These are phyloP conservation scores for Plecturocebus donacophilus DNA, from an alignment of 2,113 vertebrate genomes.

Conservation along the genomic window DNA sequence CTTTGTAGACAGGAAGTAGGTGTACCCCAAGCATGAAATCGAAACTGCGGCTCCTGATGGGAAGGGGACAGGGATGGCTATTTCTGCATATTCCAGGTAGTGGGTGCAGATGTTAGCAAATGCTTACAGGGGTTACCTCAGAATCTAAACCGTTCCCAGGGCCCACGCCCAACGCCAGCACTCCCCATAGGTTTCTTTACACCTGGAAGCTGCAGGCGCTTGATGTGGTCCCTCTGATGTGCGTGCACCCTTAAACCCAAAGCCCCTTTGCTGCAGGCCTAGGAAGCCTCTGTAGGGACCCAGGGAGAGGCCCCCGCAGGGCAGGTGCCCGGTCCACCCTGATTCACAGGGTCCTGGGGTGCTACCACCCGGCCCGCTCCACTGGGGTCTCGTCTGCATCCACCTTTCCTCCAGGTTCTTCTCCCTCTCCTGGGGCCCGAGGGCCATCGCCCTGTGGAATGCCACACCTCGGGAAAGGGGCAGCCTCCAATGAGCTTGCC, in stretches of 20 bases:
- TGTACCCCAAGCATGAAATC: fast-evolving
- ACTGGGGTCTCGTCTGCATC: fast-evolving
- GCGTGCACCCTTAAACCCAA: background rate
- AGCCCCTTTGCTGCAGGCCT: background rate
- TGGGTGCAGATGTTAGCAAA: background rate
- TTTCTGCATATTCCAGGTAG: background rate
- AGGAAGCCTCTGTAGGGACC: fast-evolving
- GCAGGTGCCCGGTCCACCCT: background rate
- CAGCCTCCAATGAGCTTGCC: background rate
- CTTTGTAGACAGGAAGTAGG: fast-evolving
- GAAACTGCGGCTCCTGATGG: fast-evolving
- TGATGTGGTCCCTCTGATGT: constrained; percentile 16
- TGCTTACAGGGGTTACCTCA: fast-evolving
- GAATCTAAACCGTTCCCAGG: background rate
- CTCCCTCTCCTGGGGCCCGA: fast-evolving
- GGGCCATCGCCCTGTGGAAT: background rate
- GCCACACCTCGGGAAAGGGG: background rate
- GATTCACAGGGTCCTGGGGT: fast-evolving
- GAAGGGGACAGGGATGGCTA: fast-evolving
- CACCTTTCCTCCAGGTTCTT: background rate
- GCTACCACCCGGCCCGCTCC: fast-evolving
- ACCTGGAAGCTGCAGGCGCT: background rate
- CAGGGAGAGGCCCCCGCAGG: background rate
- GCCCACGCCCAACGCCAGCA: fast-evolving
- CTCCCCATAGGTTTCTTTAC: background rate